Evolutionary conservation across 2,888 invertebrate genomes (phyloP), one percentile per base, ranked within the genome.

Genomic region (Pyrocoelia pectoralis): DNA sequence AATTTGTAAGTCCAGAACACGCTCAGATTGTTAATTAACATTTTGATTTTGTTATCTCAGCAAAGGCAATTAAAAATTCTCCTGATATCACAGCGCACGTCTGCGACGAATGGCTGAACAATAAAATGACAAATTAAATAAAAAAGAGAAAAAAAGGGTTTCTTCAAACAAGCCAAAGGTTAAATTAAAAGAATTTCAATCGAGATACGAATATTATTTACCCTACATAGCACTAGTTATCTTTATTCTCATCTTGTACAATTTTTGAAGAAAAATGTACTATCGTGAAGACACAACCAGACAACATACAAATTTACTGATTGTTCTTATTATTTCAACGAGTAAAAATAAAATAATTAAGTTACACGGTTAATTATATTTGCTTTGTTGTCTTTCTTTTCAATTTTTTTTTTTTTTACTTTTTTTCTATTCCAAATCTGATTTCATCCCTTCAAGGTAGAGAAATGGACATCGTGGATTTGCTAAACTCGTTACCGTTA

Each of bases 1-100:
- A 79, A 80, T 80, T 79, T 72, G 77, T 75, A 77, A 76, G 74
- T 74, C 74, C 74, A 75, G 75, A 77, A 77, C 76, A 79, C 76
- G 77, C 76, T 76, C 77, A 75, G 79, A 79, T 78, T 79, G 79
- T 80, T 81, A 80, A 80, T 80, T 81, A 80, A 80, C 80, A 81
- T 80, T 80, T 79, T 80, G 80, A 80, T 80, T 81, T 80, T 81
- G 81, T 81, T 81, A 80, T 80, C 81, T 81, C 79, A 75, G 74
- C 74, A 70, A 73, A 77, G 79, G 79, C 80, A 80, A 81, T 80
- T 81, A 80, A 81, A 81, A 80, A 80, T 77, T 77, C 77, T 77
- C 79, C 71, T 71, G 78, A 80, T 80, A 80, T 77, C 76, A 70
- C 66, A 68, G 68, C 71, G 75, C 76, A 73, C 74, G 76, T 76